Percentiles rank a stretch among this genome's conserved stretches.
These are phyloP conservation scores for Vulpes vulpes DNA, from an alignment of 2,113 vertebrate species.

Conservation along the genomic window DNA sequence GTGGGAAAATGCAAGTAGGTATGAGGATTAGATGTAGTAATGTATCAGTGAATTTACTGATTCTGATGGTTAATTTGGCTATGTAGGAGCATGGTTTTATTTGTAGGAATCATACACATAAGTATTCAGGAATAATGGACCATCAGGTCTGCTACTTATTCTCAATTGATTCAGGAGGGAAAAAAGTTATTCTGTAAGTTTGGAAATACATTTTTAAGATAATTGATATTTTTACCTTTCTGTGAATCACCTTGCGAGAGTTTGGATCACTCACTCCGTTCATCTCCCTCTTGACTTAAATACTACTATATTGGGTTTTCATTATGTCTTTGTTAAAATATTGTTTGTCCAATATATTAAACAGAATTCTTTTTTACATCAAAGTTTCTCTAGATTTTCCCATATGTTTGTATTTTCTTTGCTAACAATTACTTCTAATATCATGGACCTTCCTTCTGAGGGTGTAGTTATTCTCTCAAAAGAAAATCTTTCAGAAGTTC, in stretches of 20 bases:
- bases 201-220: slow-evolving; percentile 4
- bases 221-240: background rate
- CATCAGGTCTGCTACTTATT: background rate
- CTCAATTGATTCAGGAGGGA: background rate
- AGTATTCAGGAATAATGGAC: background rate
- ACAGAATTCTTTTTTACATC: background rate
- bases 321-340: background rate
- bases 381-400: background rate
- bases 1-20: background rate
- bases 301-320: background rate
- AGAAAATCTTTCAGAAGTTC: background rate
- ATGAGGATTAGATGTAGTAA: background rate
- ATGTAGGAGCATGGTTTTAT: background rate
- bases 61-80: background rate
- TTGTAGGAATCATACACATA: background rate
- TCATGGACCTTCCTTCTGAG: background rate
- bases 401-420: background rate
- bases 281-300: background rate
- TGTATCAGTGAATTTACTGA: background rate
- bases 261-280: background rate
- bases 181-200: background rate
- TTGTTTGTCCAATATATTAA: background rate
- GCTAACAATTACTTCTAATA: background rate
- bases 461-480: background rate
- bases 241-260: background rate